phyloP scores from a whole-genome alignment of 2,888 invertebrate genomes.

The Microchrysa polita region DNA sequence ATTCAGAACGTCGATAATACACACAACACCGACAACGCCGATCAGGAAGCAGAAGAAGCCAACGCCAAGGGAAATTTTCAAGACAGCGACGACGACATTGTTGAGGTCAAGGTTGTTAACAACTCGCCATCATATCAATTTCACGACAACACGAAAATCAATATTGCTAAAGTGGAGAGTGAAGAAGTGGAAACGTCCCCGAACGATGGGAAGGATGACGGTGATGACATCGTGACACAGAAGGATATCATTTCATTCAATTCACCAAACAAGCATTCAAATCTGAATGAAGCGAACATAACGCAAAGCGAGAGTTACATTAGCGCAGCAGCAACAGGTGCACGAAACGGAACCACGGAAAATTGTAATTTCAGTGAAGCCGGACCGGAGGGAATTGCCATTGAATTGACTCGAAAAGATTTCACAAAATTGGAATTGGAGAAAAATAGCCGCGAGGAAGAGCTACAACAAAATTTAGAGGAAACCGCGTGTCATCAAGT shows the following conservation, averaged over 20 bases:
- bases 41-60: too few species aligned
- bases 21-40: background rate
- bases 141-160: too few species aligned
- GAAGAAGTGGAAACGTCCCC: too few species aligned
- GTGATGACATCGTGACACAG: background rate
- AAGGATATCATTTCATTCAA: constrained; percentile 17
- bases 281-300: background rate
- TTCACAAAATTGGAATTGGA: constrained; percentile 52
- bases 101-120: too few species aligned
- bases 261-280: constrained; percentile 34
- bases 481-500: background rate
- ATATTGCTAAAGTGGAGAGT: background rate
- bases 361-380: constrained; percentile 23
- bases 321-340: constrained; percentile 5
- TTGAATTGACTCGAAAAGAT: constrained; percentile 46
- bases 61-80: too few species aligned
- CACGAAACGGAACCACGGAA: background rate
- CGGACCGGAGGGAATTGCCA: constrained; percentile 13
- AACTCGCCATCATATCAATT: too few species aligned
- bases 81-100: too few species aligned
- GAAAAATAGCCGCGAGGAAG: constrained; percentile 32
- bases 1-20: constrained; percentile 33
- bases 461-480: constrained; percentile 19
- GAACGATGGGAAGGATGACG: background rate
- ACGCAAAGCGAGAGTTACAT: too few species aligned